Evolutionary conservation across 1,140 invertebrate species (phyloP), one percentile per base, ranked within the genome.

Genomic region (Microplitis mediator): DNA sequence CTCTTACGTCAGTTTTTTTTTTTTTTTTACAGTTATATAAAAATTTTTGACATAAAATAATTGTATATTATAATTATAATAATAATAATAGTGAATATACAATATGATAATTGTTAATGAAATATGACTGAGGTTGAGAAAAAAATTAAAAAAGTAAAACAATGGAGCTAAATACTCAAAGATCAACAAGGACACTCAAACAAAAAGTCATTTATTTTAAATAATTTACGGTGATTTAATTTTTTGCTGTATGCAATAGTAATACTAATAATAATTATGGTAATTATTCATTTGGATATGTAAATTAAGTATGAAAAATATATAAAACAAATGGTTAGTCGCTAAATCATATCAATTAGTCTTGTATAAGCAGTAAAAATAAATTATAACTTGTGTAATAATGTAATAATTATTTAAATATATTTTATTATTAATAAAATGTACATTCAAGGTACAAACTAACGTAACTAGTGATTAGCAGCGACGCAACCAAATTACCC

Each of bases 101-200:
- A 61, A 61, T 50, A 13, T 13, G n/a, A 36, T 23, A 58, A 54
- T 61, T 69, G 60, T 34, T 50, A 36, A 13, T 36, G 56, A 51
- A 63, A 65, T 64, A 51, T 32, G 56, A 63, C 36, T 39, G 5
- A 9, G 5, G 6, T 45, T 0, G 11, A 45, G 64, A 64, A 14
- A 34, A 14, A 36, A 4, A 51, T 52, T n/a, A n/a, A 52, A 54
- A 23, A 64, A 61, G n/a, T 36, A 71, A 65, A 31, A 71, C 60
- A 71, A 71, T 39, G 60, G 35, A 56, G 35, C 56, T 69, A 70
- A 70, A 51, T 65, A 34, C 51, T 71, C 34, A 35, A 23, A 14
- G 36, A 39, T 71, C 61, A 71, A 71, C 58, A 58, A 31, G 50
- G 16, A n/a, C 50, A 69, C 36, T 36, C 3, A 6, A 51, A 35